Conservation (phyloP, 2,888 invertebrate genomes). For the Mechanitis messenoides region DNA sequence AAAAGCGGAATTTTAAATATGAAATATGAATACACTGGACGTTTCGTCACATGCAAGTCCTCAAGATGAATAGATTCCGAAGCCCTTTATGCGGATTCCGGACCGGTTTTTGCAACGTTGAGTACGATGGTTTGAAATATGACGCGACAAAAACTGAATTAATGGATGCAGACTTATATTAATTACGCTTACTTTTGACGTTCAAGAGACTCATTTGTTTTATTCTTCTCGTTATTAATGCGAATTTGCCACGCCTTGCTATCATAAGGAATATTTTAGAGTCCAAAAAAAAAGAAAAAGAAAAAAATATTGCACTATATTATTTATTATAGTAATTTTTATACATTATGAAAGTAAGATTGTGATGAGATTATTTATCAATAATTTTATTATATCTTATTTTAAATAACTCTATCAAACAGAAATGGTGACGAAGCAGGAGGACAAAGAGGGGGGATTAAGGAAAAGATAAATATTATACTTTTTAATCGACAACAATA, state of each 20-base stretch:
- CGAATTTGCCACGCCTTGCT: neutral
- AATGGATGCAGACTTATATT: constrained; percentile 50
- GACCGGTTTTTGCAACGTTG: constrained; percentile 39
- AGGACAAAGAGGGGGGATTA: too few species aligned
- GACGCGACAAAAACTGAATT: constrained; percentile 53
- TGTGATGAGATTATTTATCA: too few species aligned
- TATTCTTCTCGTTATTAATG: constrained; percentile 1
- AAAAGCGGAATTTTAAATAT: neutral
- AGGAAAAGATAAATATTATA: too few species aligned
- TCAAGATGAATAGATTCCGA: constrained; percentile 49
- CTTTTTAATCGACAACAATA: too few species aligned
- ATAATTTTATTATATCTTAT: too few species aligned
- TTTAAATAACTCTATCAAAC: too few species aligned
- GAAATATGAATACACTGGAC: constrained; percentile 12
- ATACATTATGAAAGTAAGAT: too few species aligned
- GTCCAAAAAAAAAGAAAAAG: too few species aligned
- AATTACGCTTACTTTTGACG: constrained; percentile 43
- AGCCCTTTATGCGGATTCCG: constrained; percentile 34
- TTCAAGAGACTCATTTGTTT: constrained; percentile 15
- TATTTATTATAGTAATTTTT: too few species aligned
- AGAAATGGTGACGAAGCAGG: too few species aligned
- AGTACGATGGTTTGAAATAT: constrained; percentile 43
- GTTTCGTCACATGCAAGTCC: constrained; percentile 17
- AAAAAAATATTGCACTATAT: too few species aligned
- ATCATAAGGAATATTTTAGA: neutral